A percentile compares a stretch with the other conserved stretches of the same genome.
phyloP scores from a whole-genome alignment of 2,888 invertebrate species.

The Spisula solida region DNA sequence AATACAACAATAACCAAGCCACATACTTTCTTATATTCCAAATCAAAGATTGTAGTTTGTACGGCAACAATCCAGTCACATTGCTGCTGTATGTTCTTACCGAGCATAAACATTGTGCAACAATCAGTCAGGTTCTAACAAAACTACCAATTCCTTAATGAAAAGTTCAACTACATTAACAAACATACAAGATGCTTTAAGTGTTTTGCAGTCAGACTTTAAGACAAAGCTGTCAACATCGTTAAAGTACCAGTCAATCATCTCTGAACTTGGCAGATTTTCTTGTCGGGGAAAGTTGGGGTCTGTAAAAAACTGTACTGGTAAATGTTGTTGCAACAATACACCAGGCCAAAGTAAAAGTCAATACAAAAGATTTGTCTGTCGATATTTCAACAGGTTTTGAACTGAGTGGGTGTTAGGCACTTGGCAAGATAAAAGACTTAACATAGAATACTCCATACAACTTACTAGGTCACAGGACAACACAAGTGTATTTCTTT shows the following conservation, averaged over 20 bases:
- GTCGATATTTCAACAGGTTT: neutral
- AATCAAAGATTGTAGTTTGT: constrained; percentile 15
- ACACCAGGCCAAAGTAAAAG: neutral
- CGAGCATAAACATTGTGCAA: constrained; percentile 11
- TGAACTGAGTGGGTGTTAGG: neutral
- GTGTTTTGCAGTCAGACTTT: constrained; percentile 1
- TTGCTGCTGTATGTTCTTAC: constrained; percentile 12
- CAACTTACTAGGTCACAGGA: neutral
- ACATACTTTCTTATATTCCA: neutral
- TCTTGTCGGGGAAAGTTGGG: neutral
- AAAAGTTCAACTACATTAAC: constrained; percentile 8
- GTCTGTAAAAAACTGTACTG: constrained; percentile 11
- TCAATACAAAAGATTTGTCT: neutral
- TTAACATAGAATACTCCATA: neutral
- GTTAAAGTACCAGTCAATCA: constrained; percentile 25
- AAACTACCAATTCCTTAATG: neutral
- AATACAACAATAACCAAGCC: neutral
- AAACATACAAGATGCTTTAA: neutral
- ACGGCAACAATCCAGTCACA: constrained; percentile 26
- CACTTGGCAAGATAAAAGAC: neutral
- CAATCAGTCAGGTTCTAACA: neutral
- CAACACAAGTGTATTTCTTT: too few species aligned
- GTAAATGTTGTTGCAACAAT: neutral
- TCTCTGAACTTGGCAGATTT: neutral
- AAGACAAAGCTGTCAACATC: neutral